Conservation (phyloP, 2,113 vertebrate species). For the Rostratula benghalensis region DNA sequence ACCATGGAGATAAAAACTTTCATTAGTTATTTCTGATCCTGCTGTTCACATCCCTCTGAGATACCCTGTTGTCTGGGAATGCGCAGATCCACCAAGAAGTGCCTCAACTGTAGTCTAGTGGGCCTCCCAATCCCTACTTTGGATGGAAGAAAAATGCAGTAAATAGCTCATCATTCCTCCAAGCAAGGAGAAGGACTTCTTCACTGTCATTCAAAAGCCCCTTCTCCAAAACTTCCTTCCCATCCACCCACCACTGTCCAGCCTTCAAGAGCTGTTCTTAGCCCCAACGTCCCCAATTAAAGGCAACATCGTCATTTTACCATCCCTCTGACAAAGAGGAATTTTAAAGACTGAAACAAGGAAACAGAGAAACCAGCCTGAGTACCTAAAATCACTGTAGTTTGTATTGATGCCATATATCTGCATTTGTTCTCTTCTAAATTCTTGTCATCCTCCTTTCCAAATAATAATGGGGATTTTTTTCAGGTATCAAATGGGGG, state of each 20-base stretch:
- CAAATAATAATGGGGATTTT: background rate
- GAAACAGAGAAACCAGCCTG: background rate
- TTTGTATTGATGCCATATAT: background rate
- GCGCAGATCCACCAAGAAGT: background rate
- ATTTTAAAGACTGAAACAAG: background rate
- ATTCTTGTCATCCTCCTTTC: background rate
- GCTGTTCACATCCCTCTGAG: background rate
- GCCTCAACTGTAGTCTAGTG: background rate
- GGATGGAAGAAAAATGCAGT: background rate
- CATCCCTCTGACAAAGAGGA: background rate
- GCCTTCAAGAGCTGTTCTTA: background rate
- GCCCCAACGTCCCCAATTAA: background rate
- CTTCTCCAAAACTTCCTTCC: background rate
- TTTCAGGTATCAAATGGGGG: background rate
- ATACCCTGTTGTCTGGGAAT: background rate
- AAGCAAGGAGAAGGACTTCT: background rate
- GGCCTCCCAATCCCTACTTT: background rate
- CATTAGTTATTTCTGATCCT: background rate
- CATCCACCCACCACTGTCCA: background rate
- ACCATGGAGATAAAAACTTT: background rate
- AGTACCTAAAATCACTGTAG: background rate
- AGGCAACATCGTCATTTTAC: background rate
- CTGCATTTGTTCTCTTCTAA: background rate
- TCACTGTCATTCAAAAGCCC: background rate
- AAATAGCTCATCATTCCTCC: background rate